Evolutionary conservation across 2,888 invertebrate genomes (phyloP).

Genomic region (Tinea semifulvella): DNA sequence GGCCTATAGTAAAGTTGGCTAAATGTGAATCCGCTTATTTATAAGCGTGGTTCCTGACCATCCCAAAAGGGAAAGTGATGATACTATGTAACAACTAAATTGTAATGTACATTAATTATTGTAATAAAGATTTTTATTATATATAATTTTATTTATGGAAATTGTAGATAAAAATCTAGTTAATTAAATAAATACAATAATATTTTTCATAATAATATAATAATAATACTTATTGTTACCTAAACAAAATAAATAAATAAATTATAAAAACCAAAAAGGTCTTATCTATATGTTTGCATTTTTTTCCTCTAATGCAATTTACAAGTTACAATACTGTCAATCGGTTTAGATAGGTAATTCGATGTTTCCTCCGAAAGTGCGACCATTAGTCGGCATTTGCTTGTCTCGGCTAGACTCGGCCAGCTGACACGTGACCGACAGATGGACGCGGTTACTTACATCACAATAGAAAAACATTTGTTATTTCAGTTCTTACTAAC

Average conservation of each 20-base stretch:
- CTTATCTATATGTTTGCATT: constrained; percentile 2
- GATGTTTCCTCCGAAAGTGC: constrained; percentile 57
- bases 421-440: constrained; percentile 52
- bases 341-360: constrained; percentile 39
- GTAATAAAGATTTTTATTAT: too few species aligned
- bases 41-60: too few species aligned
- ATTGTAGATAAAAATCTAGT: too few species aligned
- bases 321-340: constrained; percentile 8
- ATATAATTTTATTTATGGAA: too few species aligned
- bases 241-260: neutral
- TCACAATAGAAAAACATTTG: constrained; percentile 67
- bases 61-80: too few species aligned
- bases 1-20: too few species aligned
- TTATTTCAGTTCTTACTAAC: neutral
- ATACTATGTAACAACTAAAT: too few species aligned
- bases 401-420: constrained; percentile 45
- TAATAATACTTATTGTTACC: neutral
- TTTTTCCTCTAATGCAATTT: constrained; percentile 11
- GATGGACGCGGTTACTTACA: constrained; percentile 48
- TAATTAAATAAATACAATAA: too few species aligned
- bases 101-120: too few species aligned
- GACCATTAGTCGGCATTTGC: constrained; percentile 64
- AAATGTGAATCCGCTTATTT: too few species aligned
- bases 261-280: neutral
- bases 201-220: too few species aligned